phyloP scores from a whole-genome alignment of 2,888 invertebrate species.

The Parnassius apollo region DNA sequence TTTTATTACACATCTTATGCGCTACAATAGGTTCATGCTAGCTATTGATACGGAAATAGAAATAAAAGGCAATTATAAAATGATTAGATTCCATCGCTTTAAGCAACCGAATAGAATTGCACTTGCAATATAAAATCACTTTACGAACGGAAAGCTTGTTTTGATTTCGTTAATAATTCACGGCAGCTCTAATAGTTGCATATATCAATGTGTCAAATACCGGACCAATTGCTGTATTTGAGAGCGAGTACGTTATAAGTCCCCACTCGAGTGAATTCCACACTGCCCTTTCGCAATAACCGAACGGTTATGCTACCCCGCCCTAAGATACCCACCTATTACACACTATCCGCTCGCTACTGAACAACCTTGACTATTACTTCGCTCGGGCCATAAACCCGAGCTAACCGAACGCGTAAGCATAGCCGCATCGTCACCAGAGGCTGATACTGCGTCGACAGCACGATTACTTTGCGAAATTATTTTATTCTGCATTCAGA shows the following conservation, averaged over 20 bases:
- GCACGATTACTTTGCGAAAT: slow-evolving; percentile 64
- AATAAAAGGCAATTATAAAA: slow-evolving; percentile 23
- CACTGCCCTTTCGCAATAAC: slow-evolving; percentile 55
- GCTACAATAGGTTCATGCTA: no score
- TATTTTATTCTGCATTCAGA: slow-evolving; percentile 60
- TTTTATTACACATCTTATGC: slow-evolving; percentile 1
- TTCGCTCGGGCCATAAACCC: slow-evolving; percentile 55
- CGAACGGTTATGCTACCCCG: slow-evolving; percentile 51
- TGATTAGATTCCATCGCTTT: slow-evolving; percentile 27
- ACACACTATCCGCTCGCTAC: slow-evolving; percentile 61
- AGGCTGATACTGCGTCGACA: slow-evolving; percentile 70
- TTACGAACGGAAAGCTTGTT: slow-evolving; percentile 27
- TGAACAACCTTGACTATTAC: slow-evolving; percentile 74
- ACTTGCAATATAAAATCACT: slow-evolving; percentile 42
- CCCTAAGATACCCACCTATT: slow-evolving; percentile 71
- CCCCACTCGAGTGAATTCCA: slow-evolving; percentile 66
- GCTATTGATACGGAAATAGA: no score
- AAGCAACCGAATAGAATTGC: slow-evolving; percentile 23
- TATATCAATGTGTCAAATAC: slow-evolving; percentile 74
- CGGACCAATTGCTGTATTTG: slow-evolving; percentile 72
- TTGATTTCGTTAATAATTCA: slow-evolving; percentile 48
- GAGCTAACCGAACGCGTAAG: slow-evolving; percentile 43
- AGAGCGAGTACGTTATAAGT: slow-evolving; percentile 58
- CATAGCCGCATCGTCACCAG: slow-evolving; percentile 62
- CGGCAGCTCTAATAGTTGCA: slow-evolving; percentile 48